A percentile compares a stretch with the other conserved stretches of the same genome.
These are phyloP conservation scores for Natator depressus DNA, from an alignment of 2,113 vertebrate species.

Conservation along the genomic window DNA sequence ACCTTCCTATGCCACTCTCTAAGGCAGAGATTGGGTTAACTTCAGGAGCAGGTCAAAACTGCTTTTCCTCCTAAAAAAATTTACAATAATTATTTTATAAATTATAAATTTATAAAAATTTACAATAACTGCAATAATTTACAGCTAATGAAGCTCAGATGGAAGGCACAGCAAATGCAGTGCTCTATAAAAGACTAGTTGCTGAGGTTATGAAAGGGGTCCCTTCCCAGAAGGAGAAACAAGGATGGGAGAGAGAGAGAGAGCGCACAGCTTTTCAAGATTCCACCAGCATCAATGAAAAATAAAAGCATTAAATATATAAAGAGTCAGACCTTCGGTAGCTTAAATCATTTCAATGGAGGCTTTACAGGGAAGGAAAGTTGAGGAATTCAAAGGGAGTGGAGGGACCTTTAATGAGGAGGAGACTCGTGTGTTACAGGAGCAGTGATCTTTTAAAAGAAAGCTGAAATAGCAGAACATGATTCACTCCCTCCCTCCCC, in stretches of 20 bases:
- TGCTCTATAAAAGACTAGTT: background rate
- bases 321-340: background rate
- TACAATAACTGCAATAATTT: no score
- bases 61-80: background rate
- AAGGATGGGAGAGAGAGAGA: background rate
- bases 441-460: background rate
- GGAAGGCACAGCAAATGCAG: background rate
- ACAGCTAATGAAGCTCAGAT: background rate
- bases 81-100: no score
- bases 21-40: background rate
- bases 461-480: fast-evolving
- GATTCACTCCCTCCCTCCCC: background rate
- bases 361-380: slow-evolving; percentile 42
- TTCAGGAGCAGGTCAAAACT: background rate
- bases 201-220: slow-evolving; percentile 21
- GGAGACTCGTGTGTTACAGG: fast-evolving
- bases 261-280: slow-evolving; percentile 59
- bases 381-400: slow-evolving; percentile 50
- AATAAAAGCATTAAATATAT: background rate
- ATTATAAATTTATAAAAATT: no score
- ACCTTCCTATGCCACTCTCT: background rate
- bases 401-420: slow-evolving; percentile 51
- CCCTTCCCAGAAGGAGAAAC: background rate
- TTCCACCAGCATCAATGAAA: slow-evolving; percentile 35
- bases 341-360: slow-evolving; percentile 11